A percentile compares a stretch with the other conserved stretches of the same genome.
Conservation (phyloP, 2,888 invertebrate species). For the Pediacus dermestoides region DNA sequence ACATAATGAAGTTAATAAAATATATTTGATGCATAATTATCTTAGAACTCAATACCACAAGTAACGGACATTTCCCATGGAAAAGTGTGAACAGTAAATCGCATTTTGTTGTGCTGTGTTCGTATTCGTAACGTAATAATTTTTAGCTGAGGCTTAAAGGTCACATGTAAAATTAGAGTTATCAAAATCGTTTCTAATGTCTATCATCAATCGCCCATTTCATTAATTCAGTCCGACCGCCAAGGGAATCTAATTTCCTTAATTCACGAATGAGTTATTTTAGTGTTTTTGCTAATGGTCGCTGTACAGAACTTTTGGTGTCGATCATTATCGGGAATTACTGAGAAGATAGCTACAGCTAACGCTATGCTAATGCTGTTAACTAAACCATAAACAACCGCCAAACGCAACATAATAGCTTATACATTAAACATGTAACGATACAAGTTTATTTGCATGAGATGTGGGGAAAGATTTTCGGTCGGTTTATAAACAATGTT, state of each 20-base stretch:
- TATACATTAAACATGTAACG: slow-evolving; percentile 49
- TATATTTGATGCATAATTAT: no score
- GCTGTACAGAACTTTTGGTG: slow-evolving; percentile 32
- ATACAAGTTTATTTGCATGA: slow-evolving; percentile 47
- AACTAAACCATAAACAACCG: slow-evolving; percentile 48
- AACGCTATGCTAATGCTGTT: slow-evolving; percentile 43
- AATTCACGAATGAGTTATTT: slow-evolving; percentile 38
- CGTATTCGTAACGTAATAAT: no score
- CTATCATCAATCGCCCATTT: not conserved
- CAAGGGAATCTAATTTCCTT: slow-evolving; percentile 32
- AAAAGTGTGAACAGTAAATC: no score
- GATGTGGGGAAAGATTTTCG: slow-evolving; percentile 39
- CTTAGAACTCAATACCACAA: no score
- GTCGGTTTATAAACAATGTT: slow-evolving; percentile 23
- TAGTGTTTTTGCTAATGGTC: slow-evolving; percentile 36
- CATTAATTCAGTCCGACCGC: not conserved
- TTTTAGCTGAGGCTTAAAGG: no score
- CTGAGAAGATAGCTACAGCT: slow-evolving; percentile 34
- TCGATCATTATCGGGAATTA: slow-evolving; percentile 43
- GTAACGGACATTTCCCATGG: no score
- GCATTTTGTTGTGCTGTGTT: no score
- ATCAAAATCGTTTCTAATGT: no score
- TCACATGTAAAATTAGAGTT: no score
- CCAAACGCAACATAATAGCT: slow-evolving; percentile 48
- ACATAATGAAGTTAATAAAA: no score